phyloP scores from a whole-genome alignment of 92 coral and sea anemone genomes.

The Parazoanthus atlanticus region DNA sequence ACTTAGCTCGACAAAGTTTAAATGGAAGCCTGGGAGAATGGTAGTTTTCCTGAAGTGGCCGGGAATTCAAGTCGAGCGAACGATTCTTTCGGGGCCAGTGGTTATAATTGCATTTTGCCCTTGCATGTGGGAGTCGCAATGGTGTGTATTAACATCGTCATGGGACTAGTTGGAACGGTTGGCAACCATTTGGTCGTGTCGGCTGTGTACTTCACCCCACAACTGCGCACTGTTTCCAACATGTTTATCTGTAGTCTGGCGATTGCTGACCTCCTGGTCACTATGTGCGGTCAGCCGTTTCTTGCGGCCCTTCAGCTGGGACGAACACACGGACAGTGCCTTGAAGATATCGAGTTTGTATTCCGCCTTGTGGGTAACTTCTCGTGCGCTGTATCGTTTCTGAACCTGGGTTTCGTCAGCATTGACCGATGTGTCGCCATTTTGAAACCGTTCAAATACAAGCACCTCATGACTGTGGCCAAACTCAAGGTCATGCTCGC shows the following conservation, averaged over 20 bases:
- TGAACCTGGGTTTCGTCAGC: slow-evolving; percentile 49
- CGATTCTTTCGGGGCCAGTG: not conserved
- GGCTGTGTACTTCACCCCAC: slow-evolving; percentile 27
- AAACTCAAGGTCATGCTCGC: slow-evolving; percentile 13
- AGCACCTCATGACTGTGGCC: not conserved
- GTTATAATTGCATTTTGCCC: not conserved
- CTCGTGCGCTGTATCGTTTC: slow-evolving; percentile 60
- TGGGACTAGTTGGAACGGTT: slow-evolving; percentile 24
- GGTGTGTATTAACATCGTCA: slow-evolving; percentile 25
- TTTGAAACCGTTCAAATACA: slow-evolving; percentile 35
- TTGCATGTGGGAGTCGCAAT: slow-evolving; percentile 1
- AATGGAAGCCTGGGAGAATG: not conserved
- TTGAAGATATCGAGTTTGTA: slow-evolving; percentile 45
- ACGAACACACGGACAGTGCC: slow-evolving; percentile 29
- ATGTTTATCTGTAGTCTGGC: slow-evolving; percentile 31
- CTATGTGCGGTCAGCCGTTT: slow-evolving; percentile 37
- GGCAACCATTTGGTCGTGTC: slow-evolving; percentile 17
- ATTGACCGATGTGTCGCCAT: slow-evolving; percentile 54
- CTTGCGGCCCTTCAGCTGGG: slow-evolving; percentile 39
- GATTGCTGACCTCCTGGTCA: slow-evolving; percentile 32
- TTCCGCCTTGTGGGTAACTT: slow-evolving; percentile 59
- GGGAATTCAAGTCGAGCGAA: not conserved
- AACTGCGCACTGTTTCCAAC: slow-evolving; percentile 25
- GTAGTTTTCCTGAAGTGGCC: not conserved
- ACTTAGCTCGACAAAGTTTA: not conserved